These are phyloP conservation scores for Lamellibrachia columna DNA, from an alignment of 2,888 invertebrate genomes.

Conservation along the genomic window DNA sequence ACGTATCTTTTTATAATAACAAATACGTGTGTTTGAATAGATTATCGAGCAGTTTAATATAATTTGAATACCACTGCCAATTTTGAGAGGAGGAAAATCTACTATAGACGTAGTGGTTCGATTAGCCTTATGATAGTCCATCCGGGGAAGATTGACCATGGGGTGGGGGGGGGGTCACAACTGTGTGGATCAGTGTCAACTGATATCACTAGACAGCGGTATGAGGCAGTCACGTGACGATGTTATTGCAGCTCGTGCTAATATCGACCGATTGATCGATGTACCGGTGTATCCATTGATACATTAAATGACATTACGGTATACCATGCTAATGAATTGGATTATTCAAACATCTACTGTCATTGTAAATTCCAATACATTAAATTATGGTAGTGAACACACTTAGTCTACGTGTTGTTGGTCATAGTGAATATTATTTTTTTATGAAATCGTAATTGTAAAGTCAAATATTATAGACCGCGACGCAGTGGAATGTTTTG, in stretches of 20 bases:
- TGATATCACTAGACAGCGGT: too few species aligned
- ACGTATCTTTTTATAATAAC: too few species aligned
- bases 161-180: too few species aligned
- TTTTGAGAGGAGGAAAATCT: too few species aligned
- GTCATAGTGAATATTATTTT: background rate
- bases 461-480: background rate
- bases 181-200: too few species aligned
- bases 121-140: too few species aligned
- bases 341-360: background rate
- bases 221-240: background rate
- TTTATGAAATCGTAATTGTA: background rate
- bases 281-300: background rate
- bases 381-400: background rate
- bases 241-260: background rate
- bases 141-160: too few species aligned
- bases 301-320: background rate
- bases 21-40: too few species aligned
- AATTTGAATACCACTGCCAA: too few species aligned
- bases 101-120: too few species aligned
- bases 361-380: background rate
- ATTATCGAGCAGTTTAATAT: too few species aligned
- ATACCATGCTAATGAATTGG: background rate
- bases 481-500: too few species aligned
- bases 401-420: background rate
- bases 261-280: background rate